Percentiles rank a stretch among this genome's conserved stretches.
Evolutionary conservation across 2,113 vertebrate species (phyloP).

Genomic region (Mus musculus): GRCm39 chr13:41397501-41398000

Average conservation of each 20-base stretch:
- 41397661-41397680: neutral
- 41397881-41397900: constrained; percentile 35
- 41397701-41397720: neutral
- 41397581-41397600: neutral
- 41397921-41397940: constrained; percentile 62
- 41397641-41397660: neutral
- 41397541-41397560: neutral
- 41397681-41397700: neutral
- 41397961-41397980: constrained; percentile 64
- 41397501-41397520: neutral
- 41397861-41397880: neutral
- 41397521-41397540: neutral
- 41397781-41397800: neutral
- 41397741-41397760: neutral
- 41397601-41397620: neutral
- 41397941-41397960: constrained; percentile 73
- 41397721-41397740: neutral
- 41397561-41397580: neutral
- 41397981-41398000: constrained; percentile 31
- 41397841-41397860: constrained; percentile 18
- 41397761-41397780: neutral
- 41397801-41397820: neutral
- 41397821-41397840: neutral
- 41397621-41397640: neutral
- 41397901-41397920: neutral